Evolutionary conservation across 2,113 vertebrate genomes (phyloP), one percentile per base, ranked within the genome.

Genomic region (Meleagris gallopavo): DNA sequence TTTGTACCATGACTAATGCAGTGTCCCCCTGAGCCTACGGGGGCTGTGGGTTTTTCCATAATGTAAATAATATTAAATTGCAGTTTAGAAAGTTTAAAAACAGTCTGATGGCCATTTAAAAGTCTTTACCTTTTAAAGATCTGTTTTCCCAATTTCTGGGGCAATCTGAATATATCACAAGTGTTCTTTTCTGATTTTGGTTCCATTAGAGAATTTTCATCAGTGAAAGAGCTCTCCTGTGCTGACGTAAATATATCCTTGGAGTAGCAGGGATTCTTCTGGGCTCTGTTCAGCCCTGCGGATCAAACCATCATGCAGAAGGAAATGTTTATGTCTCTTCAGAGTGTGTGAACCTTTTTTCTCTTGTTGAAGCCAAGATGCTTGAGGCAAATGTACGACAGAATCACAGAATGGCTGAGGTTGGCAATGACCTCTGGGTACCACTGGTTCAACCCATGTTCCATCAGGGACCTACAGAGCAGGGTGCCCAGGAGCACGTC

Each of bases 1-100:
- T 93, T 86, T 95, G 83, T 81, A 70, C 87, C 36, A 83, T 62
- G 87, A 87, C 91, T 94, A 91, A 74, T 71, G 82, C 41, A 48
- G 48, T 41, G 61, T 72, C 48, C 57, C 36, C 58, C 73, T 62
- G 70, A 86, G 76, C 24, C 14, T 88, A 41, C 11, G 11, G 58
- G 27, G 60, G 25, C 29, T n/a, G 32, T 80, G 60, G 18, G 3
- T 21, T 86, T 86, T 88, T 83, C 61, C 29, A 19, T 38, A 57
- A 82, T 32, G 36, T 74, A 95, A 95, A 69, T 75, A 88, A 78
- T 69, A 86, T 25, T 83, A 61, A 94, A 75, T n/a, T 57, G 30
- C 27, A 54, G 43, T 52, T 92, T 45, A 38, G 41, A 34, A 91
- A 75, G 21, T 19, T 21, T 60, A 40, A 64, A 84, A 81, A 85